phyloP scores from a whole-genome alignment of 2,888 invertebrate species.

The Amiota minor region DNA sequence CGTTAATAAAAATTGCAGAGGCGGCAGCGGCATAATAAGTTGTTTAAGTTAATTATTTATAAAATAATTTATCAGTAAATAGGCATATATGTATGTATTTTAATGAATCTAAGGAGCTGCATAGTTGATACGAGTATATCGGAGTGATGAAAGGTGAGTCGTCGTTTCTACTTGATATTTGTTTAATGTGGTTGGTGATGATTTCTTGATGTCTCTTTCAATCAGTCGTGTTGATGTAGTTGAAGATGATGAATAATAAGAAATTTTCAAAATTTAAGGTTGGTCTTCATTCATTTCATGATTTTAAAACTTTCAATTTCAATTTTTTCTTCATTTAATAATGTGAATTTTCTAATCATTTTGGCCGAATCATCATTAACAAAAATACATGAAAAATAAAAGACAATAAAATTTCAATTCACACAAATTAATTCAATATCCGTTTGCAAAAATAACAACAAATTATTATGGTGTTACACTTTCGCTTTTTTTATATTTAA shows the following conservation, averaged over 20 bases:
- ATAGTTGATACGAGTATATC: too few species aligned
- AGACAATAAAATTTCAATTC: conserved; percentile 8
- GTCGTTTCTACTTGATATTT: background rate
- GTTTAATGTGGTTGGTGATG: background rate
- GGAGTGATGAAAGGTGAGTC: background rate
- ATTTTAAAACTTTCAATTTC: too few species aligned
- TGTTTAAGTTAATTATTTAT: background rate
- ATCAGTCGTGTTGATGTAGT: background rate
- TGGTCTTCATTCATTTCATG: too few species aligned
- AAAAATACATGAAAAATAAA: too few species aligned
- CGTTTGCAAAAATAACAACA: conserved; percentile 29
- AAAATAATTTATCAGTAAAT: background rate
- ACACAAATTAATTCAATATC: conserved; percentile 39
- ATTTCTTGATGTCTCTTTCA: background rate
- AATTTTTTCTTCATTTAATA: too few species aligned
- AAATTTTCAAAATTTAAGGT: too few species aligned
- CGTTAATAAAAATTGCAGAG: conserved; percentile 9
- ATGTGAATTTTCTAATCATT: too few species aligned
- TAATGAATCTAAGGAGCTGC: too few species aligned
- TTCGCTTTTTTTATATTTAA: background rate
- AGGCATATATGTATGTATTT: background rate
- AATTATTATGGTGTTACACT: conserved; percentile 17
- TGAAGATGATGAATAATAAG: too few species aligned
- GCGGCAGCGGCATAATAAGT: background rate
- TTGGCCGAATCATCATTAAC: too few species aligned